A percentile compares a stretch with the other conserved stretches of the same genome.
phyloP scores from a whole-genome alignment of 2,888 invertebrate species.

The Ochropleura plecta region DNA sequence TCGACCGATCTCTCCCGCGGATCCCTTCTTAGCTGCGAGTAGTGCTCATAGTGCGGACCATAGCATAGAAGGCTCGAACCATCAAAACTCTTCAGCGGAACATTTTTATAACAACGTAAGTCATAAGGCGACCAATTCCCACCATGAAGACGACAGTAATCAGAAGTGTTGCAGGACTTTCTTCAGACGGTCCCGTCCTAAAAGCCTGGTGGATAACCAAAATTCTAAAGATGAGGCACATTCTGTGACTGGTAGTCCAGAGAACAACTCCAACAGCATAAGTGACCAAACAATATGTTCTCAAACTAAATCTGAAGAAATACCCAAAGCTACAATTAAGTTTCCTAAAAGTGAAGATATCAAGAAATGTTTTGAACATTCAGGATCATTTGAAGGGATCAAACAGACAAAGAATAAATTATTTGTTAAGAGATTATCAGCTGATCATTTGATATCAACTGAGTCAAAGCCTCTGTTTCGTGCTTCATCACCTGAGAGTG shows the following conservation, averaged over 20 bases:
- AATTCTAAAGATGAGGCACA: slow-evolving; percentile 77
- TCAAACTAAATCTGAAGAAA: slow-evolving; percentile 85
- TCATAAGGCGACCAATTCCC: slow-evolving; percentile 71
- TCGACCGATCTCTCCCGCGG: slow-evolving; percentile 87
- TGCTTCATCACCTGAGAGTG: slow-evolving; percentile 88
- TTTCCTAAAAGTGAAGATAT: slow-evolving; percentile 84
- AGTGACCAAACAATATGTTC: slow-evolving; percentile 81
- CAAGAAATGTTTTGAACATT: slow-evolving; percentile 86
- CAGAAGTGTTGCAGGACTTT: slow-evolving; percentile 86
- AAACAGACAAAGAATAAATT: slow-evolving; percentile 86
- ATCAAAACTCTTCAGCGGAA: slow-evolving; percentile 74
- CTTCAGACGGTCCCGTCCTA: slow-evolving; percentile 86
- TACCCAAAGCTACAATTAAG: slow-evolving; percentile 84
- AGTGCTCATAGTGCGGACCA: slow-evolving; percentile 81
- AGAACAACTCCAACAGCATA: slow-evolving; percentile 83
- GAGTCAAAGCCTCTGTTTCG: slow-evolving; percentile 83
- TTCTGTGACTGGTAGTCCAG: slow-evolving; percentile 83
- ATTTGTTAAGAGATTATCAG: slow-evolving; percentile 87
- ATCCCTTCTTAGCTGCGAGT: slow-evolving; percentile 87
- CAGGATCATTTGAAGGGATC: slow-evolving; percentile 87
- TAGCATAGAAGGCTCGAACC: slow-evolving; percentile 73
- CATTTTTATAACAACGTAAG: slow-evolving; percentile 73
- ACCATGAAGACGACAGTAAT: slow-evolving; percentile 81
- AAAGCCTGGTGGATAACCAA: slow-evolving; percentile 83
- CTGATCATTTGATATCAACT: slow-evolving; percentile 87